Base-by-base conservation (phyloP, 2,888 invertebrate species). In the Cynaeus angustus region DNA sequence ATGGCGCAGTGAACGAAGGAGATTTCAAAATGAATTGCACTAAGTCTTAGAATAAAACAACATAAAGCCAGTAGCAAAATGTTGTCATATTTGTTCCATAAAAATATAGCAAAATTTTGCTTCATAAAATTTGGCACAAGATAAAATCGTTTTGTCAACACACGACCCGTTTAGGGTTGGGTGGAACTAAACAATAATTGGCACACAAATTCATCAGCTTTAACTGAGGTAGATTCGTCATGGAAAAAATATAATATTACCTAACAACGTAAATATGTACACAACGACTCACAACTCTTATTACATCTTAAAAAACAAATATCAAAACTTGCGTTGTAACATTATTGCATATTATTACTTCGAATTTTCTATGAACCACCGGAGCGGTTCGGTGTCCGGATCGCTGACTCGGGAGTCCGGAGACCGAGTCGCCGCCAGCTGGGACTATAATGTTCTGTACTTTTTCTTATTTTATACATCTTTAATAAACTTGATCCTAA, bases 211-310 rank as follows among this genome's bases (percentile, higher is more conserved):
- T 74, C 74, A 75, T 74, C 68, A 72, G 61, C 62, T 59, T 73
- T 58, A 85, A 85, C 84, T 84, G 85, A 85, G 85, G 85, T 85
- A 85, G 85, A 79, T 84, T 79, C 80, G 83, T 84, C 79, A 79
- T 83, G 80, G 75, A 81, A 81, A 82, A 81, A 77, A 73, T 72
- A 80, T 80, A 41, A 41, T 41, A 80, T 82, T 78, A 82, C 79
- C 77, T 79, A 82, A 81, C 79, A 82, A 81, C 79, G 75, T 75
- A 73, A 72, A 79, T 83, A 83, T 83, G 73, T 82, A 83, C 82
- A 83, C 78, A 81, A 79, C 78, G 76, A 80, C 74, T 80, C 80
- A 82, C 81, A 80, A 77, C 73, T 76, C 64, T 77, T 69, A 73
- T 79, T 79, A 69, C 66, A 76, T 75, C 70, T 74, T 75, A 77